phyloP scores from a whole-genome alignment of 2,113 vertebrate species.

The Halcyon malimbica region DNA sequence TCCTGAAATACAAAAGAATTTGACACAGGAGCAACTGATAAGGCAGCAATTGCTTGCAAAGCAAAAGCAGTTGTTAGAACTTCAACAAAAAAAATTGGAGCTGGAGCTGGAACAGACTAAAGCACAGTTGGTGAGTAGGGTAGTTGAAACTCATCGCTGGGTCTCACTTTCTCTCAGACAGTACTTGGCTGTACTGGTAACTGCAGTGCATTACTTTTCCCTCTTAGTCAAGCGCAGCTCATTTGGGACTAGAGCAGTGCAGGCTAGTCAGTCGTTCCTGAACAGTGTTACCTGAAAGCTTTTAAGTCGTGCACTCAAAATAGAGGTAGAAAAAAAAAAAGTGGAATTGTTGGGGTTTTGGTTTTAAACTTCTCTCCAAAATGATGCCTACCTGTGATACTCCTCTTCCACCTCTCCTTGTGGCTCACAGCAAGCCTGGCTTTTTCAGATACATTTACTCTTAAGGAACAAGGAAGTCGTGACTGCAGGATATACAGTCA shows the following conservation, averaged over 20 bases:
- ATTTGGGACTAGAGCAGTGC: not conserved
- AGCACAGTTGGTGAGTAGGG: constrained; percentile 91
- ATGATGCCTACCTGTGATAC: not conserved
- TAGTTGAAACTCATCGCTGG: not conserved
- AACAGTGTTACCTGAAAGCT: not conserved
- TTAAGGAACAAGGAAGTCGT: not conserved
- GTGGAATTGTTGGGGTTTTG: not conserved
- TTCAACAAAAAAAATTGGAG: constrained; percentile 98
- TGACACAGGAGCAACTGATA: constrained; percentile 96
- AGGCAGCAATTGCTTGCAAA: constrained; percentile 96
- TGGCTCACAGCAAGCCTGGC: not conserved
- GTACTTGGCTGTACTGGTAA: not conserved
- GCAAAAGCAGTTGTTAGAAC: constrained; percentile 97
- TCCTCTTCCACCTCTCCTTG: not conserved
- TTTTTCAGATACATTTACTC: not conserved
- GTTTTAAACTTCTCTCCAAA: not conserved
- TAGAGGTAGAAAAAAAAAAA: not conserved
- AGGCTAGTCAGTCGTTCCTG: not conserved
- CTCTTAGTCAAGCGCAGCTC: not conserved
- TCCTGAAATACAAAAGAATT: constrained; percentile 84
- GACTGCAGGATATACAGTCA: not conserved
- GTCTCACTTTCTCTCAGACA: not conserved
- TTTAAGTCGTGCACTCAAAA: not conserved
- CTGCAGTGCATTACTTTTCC: not conserved
- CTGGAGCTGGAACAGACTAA: constrained; percentile 98